Percentiles rank a stretch among this genome's conserved stretches.
Conservation (phyloP, 1,140 invertebrate genomes). For the Melitaea cinxia region DNA sequence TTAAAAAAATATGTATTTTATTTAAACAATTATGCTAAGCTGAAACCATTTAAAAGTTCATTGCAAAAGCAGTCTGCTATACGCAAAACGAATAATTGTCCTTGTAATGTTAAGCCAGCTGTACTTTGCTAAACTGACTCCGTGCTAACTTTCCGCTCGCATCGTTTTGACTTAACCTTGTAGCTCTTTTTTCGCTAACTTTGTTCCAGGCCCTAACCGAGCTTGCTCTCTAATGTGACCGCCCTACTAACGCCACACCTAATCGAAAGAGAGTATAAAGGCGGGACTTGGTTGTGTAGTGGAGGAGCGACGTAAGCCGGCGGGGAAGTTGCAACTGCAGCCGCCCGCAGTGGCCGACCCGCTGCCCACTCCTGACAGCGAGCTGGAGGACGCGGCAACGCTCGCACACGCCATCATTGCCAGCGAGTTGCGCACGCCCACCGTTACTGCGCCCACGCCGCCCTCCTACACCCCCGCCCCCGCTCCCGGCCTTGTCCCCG, state of each 20-base stretch:
- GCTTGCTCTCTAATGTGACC: constrained; percentile 82
- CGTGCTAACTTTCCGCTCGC: constrained; percentile 72
- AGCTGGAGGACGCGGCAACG: constrained; percentile 75
- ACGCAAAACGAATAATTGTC: constrained; percentile 41
- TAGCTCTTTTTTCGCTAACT: constrained; percentile 79
- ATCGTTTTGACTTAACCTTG: constrained; percentile 70
- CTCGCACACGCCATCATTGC: constrained; percentile 77
- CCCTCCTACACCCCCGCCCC: constrained; percentile 34
- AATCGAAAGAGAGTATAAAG: constrained; percentile 77
- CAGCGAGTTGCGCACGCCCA: constrained; percentile 66
- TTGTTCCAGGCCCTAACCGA: constrained; percentile 83
- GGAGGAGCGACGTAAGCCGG: constrained; percentile 74
- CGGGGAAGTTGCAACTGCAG: constrained; percentile 65
- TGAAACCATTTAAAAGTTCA: not conserved
- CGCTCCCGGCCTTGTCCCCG: constrained; percentile 38
- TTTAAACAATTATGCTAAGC: not conserved
- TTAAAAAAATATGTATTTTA: not conserved
- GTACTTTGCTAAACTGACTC: constrained; percentile 58
- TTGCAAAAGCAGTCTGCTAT: constrained; percentile 12
- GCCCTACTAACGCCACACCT: constrained; percentile 78
- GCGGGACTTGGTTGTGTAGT: constrained; percentile 79
- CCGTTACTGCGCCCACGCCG: constrained; percentile 60
- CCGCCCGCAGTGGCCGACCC: constrained; percentile 58
- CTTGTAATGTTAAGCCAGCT: constrained; percentile 67
- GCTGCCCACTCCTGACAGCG: constrained; percentile 77